Evolutionary conservation across 2,888 invertebrate species (phyloP), one percentile per base, ranked within the genome.

Genomic region (Spilosoma lubricipeda): DNA sequence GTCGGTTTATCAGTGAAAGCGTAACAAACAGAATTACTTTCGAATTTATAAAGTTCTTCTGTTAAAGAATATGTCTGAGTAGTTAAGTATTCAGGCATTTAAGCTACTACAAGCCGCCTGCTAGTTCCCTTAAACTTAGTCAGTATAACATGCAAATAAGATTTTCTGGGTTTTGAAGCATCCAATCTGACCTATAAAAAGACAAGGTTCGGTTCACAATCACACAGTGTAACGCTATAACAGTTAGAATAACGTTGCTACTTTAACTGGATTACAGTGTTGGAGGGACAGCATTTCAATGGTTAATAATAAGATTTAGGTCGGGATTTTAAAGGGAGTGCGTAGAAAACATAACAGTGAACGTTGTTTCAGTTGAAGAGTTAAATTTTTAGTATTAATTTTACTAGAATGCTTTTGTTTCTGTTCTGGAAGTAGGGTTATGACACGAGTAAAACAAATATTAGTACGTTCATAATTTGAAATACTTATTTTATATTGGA

Each of bases 121-220:
- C 64, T 56, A 76, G 74, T 74, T 72, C 52, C 27, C 69, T 36
- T 33, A 63, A 48, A 71, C 65, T 73, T 13, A 63, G 42, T 48
- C 72, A 73, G 67, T 82, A 76, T 85, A 82, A 83, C 88, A 87
- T 85, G 77, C 82, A 82, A 81, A 74, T 73, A 80, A 82, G 82
- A 85, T 79, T 84, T 83, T 73, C 70, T 68, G 45, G 72, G 82
- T 82, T 80, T 64, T 83, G 77, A 72, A 73, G 80, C 77, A 75
- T 78, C 27, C 67, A 72, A 75, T 74, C 56, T 72, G 63, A 73
- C 68, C 66, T 74, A 78, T 48, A 72, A 67, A 66, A 70, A 68
- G 45, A 30, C 23, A 59, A 66, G 64, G 74, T 70, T 73, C 69
- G 67, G 69, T 68, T 59, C 64, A 73, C 67, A 68, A 72, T 82